These are phyloP conservation scores for Myrmophylax atrothorax DNA, from an alignment of 2,113 vertebrate species.

Conservation along the genomic window DNA sequence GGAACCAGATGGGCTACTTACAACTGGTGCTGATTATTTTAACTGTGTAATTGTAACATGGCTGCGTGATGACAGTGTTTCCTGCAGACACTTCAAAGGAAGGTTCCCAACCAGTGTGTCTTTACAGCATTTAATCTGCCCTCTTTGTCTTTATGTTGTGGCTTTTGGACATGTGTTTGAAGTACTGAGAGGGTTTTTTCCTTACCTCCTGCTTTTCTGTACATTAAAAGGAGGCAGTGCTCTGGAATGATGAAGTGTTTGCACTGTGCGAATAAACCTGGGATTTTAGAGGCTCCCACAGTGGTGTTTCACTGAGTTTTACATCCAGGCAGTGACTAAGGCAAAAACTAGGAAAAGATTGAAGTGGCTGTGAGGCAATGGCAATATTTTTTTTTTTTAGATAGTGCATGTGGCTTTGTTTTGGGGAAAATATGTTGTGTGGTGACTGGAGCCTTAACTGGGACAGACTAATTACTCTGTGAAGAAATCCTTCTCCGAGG, in stretches of 20 bases:
- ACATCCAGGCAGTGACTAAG: not conserved
- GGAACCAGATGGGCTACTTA: constrained; percentile 54
- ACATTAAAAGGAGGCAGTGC: not conserved
- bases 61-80: constrained; percentile 61
- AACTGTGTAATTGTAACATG: constrained; percentile 66
- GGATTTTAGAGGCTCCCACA: not conserved
- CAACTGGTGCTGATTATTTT: constrained; percentile 52
- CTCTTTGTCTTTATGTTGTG: constrained; percentile 43
- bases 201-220: not conserved
- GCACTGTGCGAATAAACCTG: not conserved
- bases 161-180: constrained; percentile 50
- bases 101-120: constrained; percentile 12
- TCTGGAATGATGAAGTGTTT: not conserved
- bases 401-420: not conserved
- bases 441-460: not conserved
- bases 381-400: not conserved
- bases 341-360: not conserved
- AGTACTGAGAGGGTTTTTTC: not conserved
- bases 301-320: not conserved
- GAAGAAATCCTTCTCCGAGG: not conserved
- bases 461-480: not conserved
- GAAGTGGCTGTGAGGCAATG: not conserved
- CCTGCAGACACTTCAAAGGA: constrained; percentile 57
- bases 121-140: constrained; percentile 7
- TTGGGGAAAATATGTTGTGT: not conserved